These are phyloP conservation scores for Orientallactaga sibirica DNA, from an alignment of 2,797 vertebrate species.

Conservation along the genomic window DNA sequence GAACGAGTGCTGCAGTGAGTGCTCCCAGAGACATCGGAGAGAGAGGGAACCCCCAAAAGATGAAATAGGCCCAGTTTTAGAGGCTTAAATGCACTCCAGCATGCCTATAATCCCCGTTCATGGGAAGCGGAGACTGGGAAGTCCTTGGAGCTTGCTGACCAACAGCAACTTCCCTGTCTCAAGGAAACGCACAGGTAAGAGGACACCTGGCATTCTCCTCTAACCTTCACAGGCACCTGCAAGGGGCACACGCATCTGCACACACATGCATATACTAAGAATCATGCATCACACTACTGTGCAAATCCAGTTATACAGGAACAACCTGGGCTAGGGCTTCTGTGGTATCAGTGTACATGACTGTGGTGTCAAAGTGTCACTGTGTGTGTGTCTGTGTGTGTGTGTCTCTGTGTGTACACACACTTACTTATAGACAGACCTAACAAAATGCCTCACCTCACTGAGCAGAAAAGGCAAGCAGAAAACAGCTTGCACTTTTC, in stretches of 20 bases:
- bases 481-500: slow-evolving; percentile 14
- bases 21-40: background rate
- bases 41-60: background rate
- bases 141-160: no score
- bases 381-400: background rate
- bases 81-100: background rate
- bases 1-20: background rate
- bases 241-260: no score
- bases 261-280: no score
- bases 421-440: background rate
- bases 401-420: fast-evolving
- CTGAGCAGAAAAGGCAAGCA: background rate
- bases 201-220: no score
- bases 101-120: no score
- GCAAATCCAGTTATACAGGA: background rate
- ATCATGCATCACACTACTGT: no score
- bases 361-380: background rate
- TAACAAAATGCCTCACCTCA: background rate
- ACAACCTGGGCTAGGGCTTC: background rate
- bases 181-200: no score
- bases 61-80: background rate
- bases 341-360: background rate
- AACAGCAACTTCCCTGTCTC: no score
- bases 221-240: no score
- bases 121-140: no score